A percentile compares a stretch with the other conserved stretches of the same genome.
Evolutionary conservation across 2,113 vertebrate genomes (phyloP).

Genomic region (Baryphthengus martii): DNA sequence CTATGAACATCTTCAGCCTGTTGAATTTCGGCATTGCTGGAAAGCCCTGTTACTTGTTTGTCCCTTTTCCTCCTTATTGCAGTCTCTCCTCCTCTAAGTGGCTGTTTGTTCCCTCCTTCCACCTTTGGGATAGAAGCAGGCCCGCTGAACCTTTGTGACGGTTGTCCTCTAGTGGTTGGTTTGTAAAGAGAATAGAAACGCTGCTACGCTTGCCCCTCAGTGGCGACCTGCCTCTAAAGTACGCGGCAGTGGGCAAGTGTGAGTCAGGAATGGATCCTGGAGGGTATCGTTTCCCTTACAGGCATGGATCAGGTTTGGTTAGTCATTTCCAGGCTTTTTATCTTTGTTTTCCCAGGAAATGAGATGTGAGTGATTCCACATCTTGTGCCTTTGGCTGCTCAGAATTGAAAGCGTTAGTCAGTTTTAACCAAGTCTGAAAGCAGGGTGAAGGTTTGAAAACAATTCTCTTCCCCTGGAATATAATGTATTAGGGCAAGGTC

Average conservation of each 20-base stretch:
- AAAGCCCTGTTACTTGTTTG: too few relatives aligned
- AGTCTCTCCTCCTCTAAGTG: background rate
- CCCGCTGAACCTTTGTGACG: background rate
- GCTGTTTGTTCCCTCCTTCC: slow-evolving; percentile 4
- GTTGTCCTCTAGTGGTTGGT: background rate
- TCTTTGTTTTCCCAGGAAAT: background rate
- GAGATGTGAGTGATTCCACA: background rate
- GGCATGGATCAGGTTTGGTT: background rate
- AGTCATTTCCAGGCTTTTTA: background rate
- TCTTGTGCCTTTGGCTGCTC: background rate
- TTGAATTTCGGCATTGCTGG: background rate
- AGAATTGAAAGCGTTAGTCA: background rate
- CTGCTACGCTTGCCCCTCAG: fast-evolving
- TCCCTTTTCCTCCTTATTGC: fast-evolving
- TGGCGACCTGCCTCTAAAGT: background rate
- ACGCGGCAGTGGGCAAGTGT: fast-evolving
- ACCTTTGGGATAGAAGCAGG: background rate
- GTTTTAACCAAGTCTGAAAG: background rate
- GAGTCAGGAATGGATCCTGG: fast-evolving
- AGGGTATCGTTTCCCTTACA: background rate
- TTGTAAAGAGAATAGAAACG: background rate
- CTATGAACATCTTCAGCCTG: background rate
- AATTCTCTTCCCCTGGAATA: background rate
- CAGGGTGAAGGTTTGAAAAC: background rate
- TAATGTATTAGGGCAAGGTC: too few relatives aligned